Percentiles rank a stretch among this genome's conserved stretches.
These are phyloP conservation scores for Theretra japonica DNA, from an alignment of 2,888 invertebrate genomes.

Conservation along the genomic window DNA sequence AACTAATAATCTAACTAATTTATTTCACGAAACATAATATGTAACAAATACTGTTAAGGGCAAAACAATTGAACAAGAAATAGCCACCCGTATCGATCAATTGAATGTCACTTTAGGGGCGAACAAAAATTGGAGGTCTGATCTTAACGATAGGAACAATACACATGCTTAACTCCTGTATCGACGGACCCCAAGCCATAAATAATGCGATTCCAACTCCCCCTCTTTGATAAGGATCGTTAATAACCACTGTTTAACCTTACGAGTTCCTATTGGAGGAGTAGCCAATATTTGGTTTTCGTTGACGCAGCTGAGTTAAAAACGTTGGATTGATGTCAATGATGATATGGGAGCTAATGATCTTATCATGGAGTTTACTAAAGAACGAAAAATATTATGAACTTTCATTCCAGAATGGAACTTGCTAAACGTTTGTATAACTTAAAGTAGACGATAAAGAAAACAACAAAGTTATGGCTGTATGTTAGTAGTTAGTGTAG, in stretches of 20 bases:
- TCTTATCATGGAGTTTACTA: no score
- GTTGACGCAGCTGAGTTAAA: background rate
- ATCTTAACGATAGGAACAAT: slow-evolving; percentile 31
- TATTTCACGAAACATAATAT: background rate
- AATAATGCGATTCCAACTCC: slow-evolving; percentile 81
- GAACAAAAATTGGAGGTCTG: slow-evolving; percentile 39
- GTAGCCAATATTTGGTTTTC: background rate
- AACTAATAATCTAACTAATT: background rate
- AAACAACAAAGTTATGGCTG: no score
- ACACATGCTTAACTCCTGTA: slow-evolving; percentile 66
- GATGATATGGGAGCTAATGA: no score
- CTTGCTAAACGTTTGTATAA: no score
- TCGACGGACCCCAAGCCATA: slow-evolving; percentile 75
- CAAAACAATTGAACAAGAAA: slow-evolving; percentile 34
- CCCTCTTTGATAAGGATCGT: slow-evolving; percentile 66
- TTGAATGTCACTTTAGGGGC: slow-evolving; percentile 44
- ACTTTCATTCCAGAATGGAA: no score
- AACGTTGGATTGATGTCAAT: no score
- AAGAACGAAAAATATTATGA: no score
- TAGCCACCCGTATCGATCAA: slow-evolving; percentile 56
- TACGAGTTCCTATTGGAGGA: slow-evolving; percentile 13
- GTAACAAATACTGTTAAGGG: background rate
- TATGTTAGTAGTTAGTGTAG: no score
- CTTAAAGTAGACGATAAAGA: no score
- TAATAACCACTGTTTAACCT: slow-evolving; percentile 58